phyloP scores from a whole-genome alignment of 2,888 invertebrate genomes.

The Troides oblongomaculatus region DNA sequence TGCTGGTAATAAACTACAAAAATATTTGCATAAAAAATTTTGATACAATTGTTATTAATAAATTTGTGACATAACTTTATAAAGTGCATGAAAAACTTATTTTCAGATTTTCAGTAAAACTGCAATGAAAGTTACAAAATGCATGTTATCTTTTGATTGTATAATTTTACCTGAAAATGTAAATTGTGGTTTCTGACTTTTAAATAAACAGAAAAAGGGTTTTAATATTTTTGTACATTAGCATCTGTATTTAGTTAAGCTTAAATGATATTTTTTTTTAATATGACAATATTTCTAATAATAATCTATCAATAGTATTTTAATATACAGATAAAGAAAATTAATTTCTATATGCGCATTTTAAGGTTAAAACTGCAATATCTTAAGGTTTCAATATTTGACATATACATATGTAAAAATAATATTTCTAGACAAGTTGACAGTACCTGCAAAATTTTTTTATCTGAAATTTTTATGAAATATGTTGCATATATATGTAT shows the following conservation, averaged over 20 bases:
- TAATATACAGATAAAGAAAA: constrained; percentile 1
- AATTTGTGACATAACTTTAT: background rate
- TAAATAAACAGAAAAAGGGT: background rate
- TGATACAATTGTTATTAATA: too few species aligned
- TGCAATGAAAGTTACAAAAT: constrained; percentile 17
- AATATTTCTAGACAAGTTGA: constrained; percentile 12
- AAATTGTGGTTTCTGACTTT: constrained; percentile 5
- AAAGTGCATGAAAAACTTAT: background rate
- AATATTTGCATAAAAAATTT: too few species aligned
- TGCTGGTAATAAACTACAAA: too few species aligned
- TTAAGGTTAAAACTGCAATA: constrained; percentile 14
- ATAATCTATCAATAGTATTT: background rate
- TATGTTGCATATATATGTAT: constrained; percentile 2
- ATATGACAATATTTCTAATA: constrained; percentile 16
- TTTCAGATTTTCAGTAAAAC: constrained; percentile 1
- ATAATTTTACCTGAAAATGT: constrained; percentile 5
- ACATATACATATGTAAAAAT: constrained; percentile 5
- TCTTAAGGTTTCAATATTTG: constrained; percentile 10
- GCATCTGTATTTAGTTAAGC: constrained; percentile 11
- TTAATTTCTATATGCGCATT: constrained; percentile 5
- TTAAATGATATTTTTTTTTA: constrained; percentile 11
- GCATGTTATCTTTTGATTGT: constrained; percentile 10
- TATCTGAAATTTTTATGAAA: constrained; percentile 2
- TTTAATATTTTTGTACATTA: constrained; percentile 1
- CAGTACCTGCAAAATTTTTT: constrained; percentile 18